phyloP scores from a whole-genome alignment of 2,113 vertebrate species.

The Lepus americanus region DNA sequence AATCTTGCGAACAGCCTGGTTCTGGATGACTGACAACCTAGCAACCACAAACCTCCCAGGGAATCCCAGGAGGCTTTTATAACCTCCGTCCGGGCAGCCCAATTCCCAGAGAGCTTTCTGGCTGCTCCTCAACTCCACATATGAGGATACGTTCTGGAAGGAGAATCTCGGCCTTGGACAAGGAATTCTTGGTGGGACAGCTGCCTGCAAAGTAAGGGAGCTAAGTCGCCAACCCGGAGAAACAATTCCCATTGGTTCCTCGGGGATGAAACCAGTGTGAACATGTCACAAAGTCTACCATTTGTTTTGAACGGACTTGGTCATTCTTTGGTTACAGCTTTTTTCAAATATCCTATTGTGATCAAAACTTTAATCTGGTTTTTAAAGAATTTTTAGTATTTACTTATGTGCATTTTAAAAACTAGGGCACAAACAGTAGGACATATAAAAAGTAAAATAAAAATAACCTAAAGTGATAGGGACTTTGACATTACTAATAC shows the following conservation, averaged over 20 bases:
- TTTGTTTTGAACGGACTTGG: neutral
- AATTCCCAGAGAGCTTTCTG: neutral
- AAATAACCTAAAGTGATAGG: conserved; percentile 1
- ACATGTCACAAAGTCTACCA: neutral
- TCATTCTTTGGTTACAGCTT: neutral
- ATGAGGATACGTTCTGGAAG: neutral
- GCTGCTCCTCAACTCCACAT: neutral
- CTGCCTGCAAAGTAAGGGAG: neutral
- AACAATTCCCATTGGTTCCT: neutral
- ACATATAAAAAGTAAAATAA: neutral
- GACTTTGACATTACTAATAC: neutral
- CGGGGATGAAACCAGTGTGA: neutral
- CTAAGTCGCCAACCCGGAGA: neutral
- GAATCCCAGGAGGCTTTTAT: neutral
- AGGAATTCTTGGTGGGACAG: neutral
- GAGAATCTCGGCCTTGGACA: neutral
- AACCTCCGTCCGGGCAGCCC: neutral
- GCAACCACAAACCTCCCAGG: neutral
- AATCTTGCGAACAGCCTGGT: neutral
- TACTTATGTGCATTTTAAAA: neutral
- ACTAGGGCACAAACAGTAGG: neutral
- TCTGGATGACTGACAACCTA: neutral
- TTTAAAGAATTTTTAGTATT: neutral
- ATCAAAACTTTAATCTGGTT: neutral
- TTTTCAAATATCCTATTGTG: neutral